Conservation (phyloP, 1,140 invertebrate genomes). For the Carposina sasakii region DNA sequence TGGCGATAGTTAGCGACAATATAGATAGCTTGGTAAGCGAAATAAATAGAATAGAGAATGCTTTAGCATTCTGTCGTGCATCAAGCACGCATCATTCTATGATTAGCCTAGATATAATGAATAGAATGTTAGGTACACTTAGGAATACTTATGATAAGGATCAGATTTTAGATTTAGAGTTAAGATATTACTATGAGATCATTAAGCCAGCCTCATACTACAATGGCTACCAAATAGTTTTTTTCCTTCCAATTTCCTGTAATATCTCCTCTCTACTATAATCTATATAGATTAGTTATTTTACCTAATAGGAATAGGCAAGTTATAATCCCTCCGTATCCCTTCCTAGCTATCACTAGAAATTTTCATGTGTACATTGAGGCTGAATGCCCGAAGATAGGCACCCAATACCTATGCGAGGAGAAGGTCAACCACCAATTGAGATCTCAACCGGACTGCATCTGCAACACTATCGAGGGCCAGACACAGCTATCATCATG, state of each 20-base stretch:
- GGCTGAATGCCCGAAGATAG: conserved; percentile 1
- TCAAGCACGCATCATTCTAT: conserved; percentile 27
- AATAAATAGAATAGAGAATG: conserved; percentile 30
- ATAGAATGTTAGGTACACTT: conserved; percentile 22
- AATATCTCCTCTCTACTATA: conserved; percentile 15
- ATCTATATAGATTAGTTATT: conserved; percentile 25
- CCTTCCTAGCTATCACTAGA: neutral
- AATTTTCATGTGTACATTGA: neutral
- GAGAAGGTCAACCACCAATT: neutral
- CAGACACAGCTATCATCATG: conserved; percentile 8
- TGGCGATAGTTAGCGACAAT: conserved; percentile 31
- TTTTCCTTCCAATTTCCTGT: conserved; percentile 32
- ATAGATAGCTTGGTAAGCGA: conserved; percentile 28
- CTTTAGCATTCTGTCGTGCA: conserved; percentile 31
- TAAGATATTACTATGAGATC: conserved; percentile 33
- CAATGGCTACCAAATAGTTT: conserved; percentile 24
- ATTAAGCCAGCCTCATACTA: conserved; percentile 34
- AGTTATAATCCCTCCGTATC: neutral
- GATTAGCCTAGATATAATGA: conserved; percentile 18
- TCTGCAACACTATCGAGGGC: conserved; percentile 7
- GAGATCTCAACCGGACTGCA: conserved; percentile 12
- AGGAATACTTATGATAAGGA: conserved; percentile 20
- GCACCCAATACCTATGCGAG: neutral
- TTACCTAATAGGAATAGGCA: conserved; percentile 9
- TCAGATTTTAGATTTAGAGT: conserved; percentile 23